phyloP scores from a whole-genome alignment of 1,140 invertebrate species.

The Lepidotrigona ventralis region DNA sequence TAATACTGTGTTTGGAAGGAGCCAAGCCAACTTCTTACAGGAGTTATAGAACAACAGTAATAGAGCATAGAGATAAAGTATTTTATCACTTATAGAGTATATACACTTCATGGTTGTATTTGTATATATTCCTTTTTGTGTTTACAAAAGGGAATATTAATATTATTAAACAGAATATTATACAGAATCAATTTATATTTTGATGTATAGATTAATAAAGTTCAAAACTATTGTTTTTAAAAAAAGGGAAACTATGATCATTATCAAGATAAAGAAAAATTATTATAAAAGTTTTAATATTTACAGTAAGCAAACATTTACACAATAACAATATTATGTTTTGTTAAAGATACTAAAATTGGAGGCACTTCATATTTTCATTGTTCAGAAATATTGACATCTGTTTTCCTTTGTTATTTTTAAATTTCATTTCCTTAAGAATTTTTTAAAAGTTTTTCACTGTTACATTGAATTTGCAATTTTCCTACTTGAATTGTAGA shows the following conservation, averaged over 20 bases:
- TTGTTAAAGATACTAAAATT: background rate
- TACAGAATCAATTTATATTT: conserved; percentile 18
- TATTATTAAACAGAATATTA: conserved; percentile 13
- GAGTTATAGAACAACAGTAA: background rate
- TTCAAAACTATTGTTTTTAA: background rate
- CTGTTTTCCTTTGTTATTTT: background rate
- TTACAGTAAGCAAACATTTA: background rate
- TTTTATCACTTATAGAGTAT: conserved; percentile 29
- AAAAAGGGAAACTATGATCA: background rate
- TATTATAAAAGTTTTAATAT: background rate
- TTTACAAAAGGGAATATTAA: background rate
- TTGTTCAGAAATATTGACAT: background rate
- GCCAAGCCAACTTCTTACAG: conserved; percentile 72
- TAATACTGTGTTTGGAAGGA: conserved; percentile 77
- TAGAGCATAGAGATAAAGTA: background rate
- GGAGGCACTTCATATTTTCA: background rate
- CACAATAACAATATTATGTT: background rate
- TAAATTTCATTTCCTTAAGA: background rate
- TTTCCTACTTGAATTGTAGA: too few species aligned
- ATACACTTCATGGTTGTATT: too few species aligned
- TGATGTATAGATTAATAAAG: conserved; percentile 10
- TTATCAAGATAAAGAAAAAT: too few species aligned
- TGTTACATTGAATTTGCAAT: background rate
- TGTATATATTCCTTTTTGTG: background rate
- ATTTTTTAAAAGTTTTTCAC: background rate